Evolutionary conservation across 2,113 vertebrate genomes (phyloP), one percentile per base, ranked within the genome.

Genomic region (Donacobius atricapilla): DNA sequence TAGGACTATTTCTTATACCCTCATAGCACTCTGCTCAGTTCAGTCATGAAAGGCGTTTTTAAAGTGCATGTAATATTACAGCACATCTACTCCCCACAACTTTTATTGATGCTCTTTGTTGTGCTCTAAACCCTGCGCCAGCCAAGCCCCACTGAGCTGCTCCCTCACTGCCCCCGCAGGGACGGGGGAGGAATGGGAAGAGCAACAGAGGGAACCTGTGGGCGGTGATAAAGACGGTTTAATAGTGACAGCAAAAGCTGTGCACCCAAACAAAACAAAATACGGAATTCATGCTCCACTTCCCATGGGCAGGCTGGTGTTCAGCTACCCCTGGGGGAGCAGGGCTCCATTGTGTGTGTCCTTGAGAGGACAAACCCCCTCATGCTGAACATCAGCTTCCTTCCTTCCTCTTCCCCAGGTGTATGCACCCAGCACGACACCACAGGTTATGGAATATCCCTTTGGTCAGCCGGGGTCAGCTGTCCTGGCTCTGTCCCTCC

Each of bases 91-190:
- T 57, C 47, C 14, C 15, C 45, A 72, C 33, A 79, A 42, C 8
- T 40, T 51, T 12, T 24, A 27, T 6, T 53, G 40, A 28, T 51
- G 47, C 20, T 28, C 22, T 63, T 40, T 54, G 45, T 9, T 63
- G 35, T 33, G 42, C 18, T 28, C 50, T 42, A 70, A 77, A 47
- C 40, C 22, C 35, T 23, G 54, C 0, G 1, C 18, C n/a, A 69
- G 3, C 7, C 2, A 8, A 77, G 40, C 18, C 71, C 56, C 64
- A 28, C 63, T 48, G 35, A 48, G 79, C 48, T 83, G 31, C 87
- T 83, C 5, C 0, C 35, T n/a, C 53, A 11, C 48, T 54, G 4
- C 31, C 61, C 17, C 35, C 1, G 3, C 8, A 9, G 64, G 22
- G 22, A 48, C 48, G 42, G 27, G 40, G 48, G 35, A 31, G 65